Evolutionary conservation across 2,888 invertebrate species (phyloP), one percentile per base, ranked within the genome.

Genomic region (Linyphia triangularis): DNA sequence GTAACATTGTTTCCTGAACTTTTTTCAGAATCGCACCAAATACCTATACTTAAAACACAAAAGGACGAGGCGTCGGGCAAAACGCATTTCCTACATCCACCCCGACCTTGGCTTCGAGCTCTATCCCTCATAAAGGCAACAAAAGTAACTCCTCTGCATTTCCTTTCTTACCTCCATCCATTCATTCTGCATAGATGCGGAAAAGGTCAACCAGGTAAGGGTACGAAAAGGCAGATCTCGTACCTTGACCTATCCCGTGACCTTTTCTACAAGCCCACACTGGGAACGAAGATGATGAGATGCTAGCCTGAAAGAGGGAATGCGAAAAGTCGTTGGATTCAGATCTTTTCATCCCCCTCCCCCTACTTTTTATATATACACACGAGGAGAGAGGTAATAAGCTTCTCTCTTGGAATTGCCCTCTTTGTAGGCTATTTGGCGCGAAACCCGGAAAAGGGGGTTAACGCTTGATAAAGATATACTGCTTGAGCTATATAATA

Each of bases 191-290:
- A 3, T 61, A 51, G 43, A 81, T 59, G 69, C 57, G 59, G 81
- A 70, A 82, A 81, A 82, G 82, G 82, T 72, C 63, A 82, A 28
- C 70, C 61, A 82, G 82, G 82, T 82, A 82, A 61, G 43, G 82
- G 82, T 72, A 72, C 24, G 69, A 40, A 65, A 26, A 19, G 79
- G 69, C 16, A 57, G 81, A 59, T 40, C 51, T 51, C 72, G 61
- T 43, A 13, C 61, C 82, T 63, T 82, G 19, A 82, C 82, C 82
- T 72, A 40, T 81, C 82, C 28, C 72, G 72, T 40, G 72, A 82
- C 82, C 82, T 28, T 24, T 51, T n/a, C n/a, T 51, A n/a, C 51
- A 51, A 13, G 16, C 37, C 28, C 57, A 69, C 75, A 33, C 13
- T 16, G 19, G 30, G 59, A 73, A 30, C 0, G 40, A 40, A 13